A percentile compares a stretch with the other conserved stretches of the same genome.
Conservation (phyloP, 2,888 invertebrate species). For the Coenonympha glycerion region DNA sequence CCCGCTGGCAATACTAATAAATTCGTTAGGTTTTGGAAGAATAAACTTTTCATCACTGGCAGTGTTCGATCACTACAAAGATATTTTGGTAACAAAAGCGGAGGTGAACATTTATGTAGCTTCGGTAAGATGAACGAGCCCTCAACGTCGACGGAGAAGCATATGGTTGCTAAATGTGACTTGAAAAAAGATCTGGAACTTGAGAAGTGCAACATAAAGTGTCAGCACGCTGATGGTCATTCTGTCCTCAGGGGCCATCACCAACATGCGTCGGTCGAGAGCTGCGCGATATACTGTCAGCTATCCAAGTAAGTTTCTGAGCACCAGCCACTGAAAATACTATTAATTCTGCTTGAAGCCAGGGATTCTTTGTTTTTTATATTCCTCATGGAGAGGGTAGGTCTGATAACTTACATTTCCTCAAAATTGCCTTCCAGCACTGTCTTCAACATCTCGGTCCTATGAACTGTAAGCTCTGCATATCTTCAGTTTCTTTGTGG, state of each 20-base stretch:
- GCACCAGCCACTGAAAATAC: not conserved
- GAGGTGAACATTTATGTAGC: conserved; percentile 52
- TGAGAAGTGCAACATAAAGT: conserved; percentile 51
- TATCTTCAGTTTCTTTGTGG: too few relatives aligned
- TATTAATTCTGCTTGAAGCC: not conserved
- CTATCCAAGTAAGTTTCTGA: conserved; percentile 56
- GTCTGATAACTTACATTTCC: too few relatives aligned
- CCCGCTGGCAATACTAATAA: conserved; percentile 57
- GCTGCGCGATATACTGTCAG: conserved; percentile 69
- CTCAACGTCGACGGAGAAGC: conserved; percentile 51
- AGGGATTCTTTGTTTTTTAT: too few relatives aligned
- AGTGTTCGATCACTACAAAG: conserved; percentile 65
- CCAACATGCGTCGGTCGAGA: conserved; percentile 62
- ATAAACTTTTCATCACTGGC: conserved; percentile 62
- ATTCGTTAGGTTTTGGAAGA: conserved; percentile 70
- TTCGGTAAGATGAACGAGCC: conserved; percentile 49
- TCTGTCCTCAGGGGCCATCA: conserved; percentile 66
- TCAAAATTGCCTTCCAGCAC: too few relatives aligned
- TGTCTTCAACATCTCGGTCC: too few relatives aligned
- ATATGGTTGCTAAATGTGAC: conserved; percentile 40
- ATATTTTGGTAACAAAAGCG: conserved; percentile 60
- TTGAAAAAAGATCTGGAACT: conserved; percentile 46
- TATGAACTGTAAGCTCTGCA: too few relatives aligned
- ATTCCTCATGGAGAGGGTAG: too few relatives aligned
- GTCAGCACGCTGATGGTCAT: conserved; percentile 65